These are phyloP conservation scores for Gallinago undulata DNA, from an alignment of 2,113 vertebrate genomes.

Conservation along the genomic window DNA sequence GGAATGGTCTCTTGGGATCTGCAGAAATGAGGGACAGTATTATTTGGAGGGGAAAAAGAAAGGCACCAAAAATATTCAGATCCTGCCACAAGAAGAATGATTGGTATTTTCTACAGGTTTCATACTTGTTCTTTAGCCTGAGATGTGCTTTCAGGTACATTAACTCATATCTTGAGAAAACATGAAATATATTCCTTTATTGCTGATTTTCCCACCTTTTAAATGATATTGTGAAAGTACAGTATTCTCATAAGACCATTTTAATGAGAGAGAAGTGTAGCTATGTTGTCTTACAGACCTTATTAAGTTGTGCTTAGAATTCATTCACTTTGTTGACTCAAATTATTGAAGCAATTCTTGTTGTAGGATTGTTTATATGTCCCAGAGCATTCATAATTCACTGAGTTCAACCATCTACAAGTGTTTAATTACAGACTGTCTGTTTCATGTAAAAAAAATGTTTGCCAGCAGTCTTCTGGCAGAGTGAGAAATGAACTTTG, in stretches of 20 bases:
- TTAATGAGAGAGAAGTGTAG: conserved; percentile 12
- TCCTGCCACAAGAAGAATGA: background rate
- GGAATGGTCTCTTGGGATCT: background rate
- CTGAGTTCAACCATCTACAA: conserved; percentile 31
- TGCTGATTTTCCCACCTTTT: background rate
- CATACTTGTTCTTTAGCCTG: background rate
- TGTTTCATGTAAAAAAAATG: conserved; percentile 54
- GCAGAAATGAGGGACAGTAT: background rate
- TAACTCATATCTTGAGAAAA: conserved; percentile 15
- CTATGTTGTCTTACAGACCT: background rate
- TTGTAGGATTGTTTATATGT: conserved; percentile 36
- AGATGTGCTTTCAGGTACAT: background rate
- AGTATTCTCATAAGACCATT: background rate
- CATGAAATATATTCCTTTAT: background rate
- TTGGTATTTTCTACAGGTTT: background rate
- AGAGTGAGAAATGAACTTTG: conserved; percentile 34
- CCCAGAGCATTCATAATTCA: conserved; percentile 45
- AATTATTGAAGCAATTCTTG: conserved; percentile 24
- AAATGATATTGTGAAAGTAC: background rate
- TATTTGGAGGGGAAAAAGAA: background rate
- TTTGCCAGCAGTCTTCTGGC: conserved; percentile 63
- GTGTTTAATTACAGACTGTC: conserved; percentile 62
- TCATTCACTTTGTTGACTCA: conserved; percentile 31
- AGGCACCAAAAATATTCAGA: background rate
- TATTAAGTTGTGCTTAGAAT: conserved; percentile 3